A percentile compares a stretch with the other conserved stretches of the same genome.
Conservation (phyloP, 2,113 vertebrate genomes). For the Phylloscopus whistleri region DNA sequence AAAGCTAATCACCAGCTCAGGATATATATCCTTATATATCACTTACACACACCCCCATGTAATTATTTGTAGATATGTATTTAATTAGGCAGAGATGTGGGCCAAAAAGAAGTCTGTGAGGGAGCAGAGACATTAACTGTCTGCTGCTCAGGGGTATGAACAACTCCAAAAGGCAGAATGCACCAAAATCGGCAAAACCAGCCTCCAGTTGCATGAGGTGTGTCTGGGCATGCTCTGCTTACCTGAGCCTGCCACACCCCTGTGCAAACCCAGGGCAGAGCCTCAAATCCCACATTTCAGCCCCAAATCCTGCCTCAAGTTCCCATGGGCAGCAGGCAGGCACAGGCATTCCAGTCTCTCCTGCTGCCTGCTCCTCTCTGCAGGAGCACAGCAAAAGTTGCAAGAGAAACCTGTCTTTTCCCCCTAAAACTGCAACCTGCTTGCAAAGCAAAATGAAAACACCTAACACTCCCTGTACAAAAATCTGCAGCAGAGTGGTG, state of each 20-base stretch:
- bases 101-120: neutral
- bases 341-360: neutral
- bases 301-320: neutral
- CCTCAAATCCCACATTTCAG: slow-evolving; percentile 9
- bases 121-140: slow-evolving; percentile 13
- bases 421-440: neutral
- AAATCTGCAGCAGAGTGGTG: neutral
- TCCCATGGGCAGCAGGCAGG: neutral
- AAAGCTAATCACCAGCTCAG: neutral
- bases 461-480: neutral
- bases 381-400: fast-evolving
- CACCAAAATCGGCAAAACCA: neutral
- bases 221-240: neutral
- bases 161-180: neutral
- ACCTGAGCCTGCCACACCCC: neutral
- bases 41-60: neutral
- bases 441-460: neutral
- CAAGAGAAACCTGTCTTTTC: neutral
- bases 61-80: slow-evolving; percentile 27
- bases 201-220: neutral
- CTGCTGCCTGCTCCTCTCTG: neutral
- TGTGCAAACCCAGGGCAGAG: neutral
- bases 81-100: neutral
- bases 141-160: neutral
- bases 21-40: neutral